These are phyloP conservation scores for Dryobotodes eremita DNA, from an alignment of 2,888 invertebrate species.

Conservation along the genomic window DNA sequence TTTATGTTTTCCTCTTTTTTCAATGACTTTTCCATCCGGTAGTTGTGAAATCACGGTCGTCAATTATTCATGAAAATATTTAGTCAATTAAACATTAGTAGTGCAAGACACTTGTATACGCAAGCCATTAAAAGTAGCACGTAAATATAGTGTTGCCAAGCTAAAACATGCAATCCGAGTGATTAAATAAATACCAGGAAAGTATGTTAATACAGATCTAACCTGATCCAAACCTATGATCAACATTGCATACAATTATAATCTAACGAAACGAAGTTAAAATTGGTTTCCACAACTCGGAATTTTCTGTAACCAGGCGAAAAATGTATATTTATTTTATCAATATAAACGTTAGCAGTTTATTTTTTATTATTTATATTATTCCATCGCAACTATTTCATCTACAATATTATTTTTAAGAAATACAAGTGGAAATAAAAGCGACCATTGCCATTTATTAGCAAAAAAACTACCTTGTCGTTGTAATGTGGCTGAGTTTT, in stretches of 20 bases:
- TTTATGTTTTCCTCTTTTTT: constrained; percentile 33
- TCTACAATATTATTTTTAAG: constrained; percentile 27
- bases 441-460: constrained; percentile 28
- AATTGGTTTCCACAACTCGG: constrained; percentile 30
- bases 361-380: constrained; percentile 22
- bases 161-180: constrained; percentile 35
- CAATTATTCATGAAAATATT: constrained; percentile 36
- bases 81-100: constrained; percentile 42
- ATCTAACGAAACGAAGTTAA: constrained; percentile 31
- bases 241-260: constrained; percentile 46
- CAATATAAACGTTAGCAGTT: constrained; percentile 20
- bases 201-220: constrained; percentile 8
- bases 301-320: constrained; percentile 29
- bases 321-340: constrained; percentile 15
- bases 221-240: constrained; percentile 14
- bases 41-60: constrained; percentile 31
- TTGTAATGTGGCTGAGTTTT: constrained; percentile 47
- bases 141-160: constrained; percentile 47
- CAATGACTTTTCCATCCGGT: constrained; percentile 18
- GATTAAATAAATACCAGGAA: constrained; percentile 52
- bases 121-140: constrained; percentile 50
- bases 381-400: constrained; percentile 32
- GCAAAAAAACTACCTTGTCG: constrained; percentile 48
- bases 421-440: constrained; percentile 34
- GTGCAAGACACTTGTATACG: constrained; percentile 32